A percentile compares a stretch with the other conserved stretches of the same genome.
Conservation (phyloP, 2,797 vertebrate species). For the Tachyglossus aculeatus region DNA sequence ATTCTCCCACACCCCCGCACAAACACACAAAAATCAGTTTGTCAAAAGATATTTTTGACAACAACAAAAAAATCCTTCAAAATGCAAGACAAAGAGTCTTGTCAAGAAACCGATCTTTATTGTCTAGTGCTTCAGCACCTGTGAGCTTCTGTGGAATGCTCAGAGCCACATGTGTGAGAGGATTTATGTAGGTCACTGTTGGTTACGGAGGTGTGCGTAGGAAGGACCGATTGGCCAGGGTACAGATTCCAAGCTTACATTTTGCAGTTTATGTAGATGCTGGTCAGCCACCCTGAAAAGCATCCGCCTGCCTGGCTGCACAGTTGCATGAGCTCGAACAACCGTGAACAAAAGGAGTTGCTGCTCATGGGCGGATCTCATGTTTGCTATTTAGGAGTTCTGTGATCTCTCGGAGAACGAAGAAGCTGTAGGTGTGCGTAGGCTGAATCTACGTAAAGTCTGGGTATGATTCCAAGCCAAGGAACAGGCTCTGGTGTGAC, state of each 20-base stretch:
- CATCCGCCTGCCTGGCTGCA: constrained; percentile 31
- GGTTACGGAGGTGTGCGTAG: constrained; percentile 35
- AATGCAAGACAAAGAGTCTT: constrained; percentile 48
- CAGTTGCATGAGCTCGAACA: constrained; percentile 68
- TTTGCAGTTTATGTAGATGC: constrained; percentile 29
- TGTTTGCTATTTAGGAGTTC: constrained; percentile 70
- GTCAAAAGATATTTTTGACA: constrained; percentile 35
- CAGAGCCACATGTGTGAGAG: constrained; percentile 37
- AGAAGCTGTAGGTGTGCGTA: constrained; percentile 73
- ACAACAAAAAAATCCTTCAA: constrained; percentile 42
- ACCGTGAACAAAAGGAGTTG: constrained; percentile 63
- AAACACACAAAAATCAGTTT: neutral
- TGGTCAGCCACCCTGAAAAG: constrained; percentile 51
- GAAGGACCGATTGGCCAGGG: constrained; percentile 39
- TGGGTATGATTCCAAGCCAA: constrained; percentile 56
- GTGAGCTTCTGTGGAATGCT: constrained; percentile 42
- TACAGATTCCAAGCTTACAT: constrained; percentile 18
- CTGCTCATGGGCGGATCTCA: constrained; percentile 68
- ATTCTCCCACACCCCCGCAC: constrained; percentile 2
- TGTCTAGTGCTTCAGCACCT: constrained; percentile 64
- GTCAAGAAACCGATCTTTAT: constrained; percentile 29
- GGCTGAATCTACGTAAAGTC: constrained; percentile 69
- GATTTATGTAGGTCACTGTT: constrained; percentile 74
- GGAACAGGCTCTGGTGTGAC: constrained; percentile 63
- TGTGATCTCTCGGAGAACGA: constrained; percentile 70